phyloP scores from a whole-genome alignment of 2,888 invertebrate genomes.

The Torymus texanus region DNA sequence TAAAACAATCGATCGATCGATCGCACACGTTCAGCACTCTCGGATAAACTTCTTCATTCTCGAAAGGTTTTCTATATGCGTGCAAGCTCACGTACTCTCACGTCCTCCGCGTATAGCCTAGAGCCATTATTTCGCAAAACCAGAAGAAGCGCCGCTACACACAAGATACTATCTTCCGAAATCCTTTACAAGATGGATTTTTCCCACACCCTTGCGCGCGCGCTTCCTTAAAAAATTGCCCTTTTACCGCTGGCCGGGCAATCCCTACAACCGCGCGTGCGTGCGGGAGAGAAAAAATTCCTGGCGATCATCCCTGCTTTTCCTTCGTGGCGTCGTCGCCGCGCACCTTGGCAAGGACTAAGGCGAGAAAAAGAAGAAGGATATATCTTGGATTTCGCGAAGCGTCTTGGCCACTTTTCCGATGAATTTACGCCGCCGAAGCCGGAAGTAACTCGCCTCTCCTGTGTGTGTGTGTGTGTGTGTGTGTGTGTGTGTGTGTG shows the following conservation, averaged over 20 bases:
- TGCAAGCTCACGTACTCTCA: no score
- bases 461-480: no score
- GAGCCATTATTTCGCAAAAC: not conserved
- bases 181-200: conserved; percentile 36
- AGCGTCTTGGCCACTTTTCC: conserved; percentile 42
- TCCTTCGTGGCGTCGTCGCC: not conserved
- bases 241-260: conserved; percentile 26
- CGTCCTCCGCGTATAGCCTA: no score
- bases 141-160: not conserved
- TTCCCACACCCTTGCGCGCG: not conserved
- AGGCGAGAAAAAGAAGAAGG: no score
- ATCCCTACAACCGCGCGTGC: conserved; percentile 8
- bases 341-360: not conserved
- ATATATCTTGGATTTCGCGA: conserved; percentile 29
- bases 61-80: no score
- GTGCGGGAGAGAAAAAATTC: conserved; percentile 1
- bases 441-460: not conserved
- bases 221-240: conserved; percentile 46
- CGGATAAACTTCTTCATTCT: no score
- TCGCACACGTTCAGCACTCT: no score
- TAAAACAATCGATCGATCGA: no score
- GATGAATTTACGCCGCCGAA: conserved; percentile 43
- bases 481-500: no score
- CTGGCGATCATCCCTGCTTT: conserved; percentile 32
- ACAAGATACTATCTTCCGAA: conserved; percentile 4